These are phyloP conservation scores for Smutsia temminckii DNA, from an alignment of 2,797 vertebrate species.

Conservation along the genomic window DNA sequence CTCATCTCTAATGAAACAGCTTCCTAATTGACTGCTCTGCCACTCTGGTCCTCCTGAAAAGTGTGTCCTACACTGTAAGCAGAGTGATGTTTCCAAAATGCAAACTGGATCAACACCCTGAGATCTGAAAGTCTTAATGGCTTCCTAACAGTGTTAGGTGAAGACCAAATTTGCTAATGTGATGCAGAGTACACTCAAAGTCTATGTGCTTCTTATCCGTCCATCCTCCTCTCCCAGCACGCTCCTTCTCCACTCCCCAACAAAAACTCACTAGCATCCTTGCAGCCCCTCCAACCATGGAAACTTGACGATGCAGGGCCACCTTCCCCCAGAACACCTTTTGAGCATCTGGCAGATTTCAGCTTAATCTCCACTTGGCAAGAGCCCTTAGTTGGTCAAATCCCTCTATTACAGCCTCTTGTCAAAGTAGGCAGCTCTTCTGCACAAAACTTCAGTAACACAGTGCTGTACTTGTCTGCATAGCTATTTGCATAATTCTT, in stretches of 20 bases:
- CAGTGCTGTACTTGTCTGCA: neutral
- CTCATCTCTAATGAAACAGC: neutral
- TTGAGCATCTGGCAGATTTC: neutral
- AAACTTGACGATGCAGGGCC: neutral
- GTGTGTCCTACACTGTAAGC: neutral
- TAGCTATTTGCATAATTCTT: neutral
- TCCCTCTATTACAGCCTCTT: neutral
- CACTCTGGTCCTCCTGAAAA: neutral
- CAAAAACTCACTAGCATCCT: neutral
- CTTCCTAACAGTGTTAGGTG: neutral
- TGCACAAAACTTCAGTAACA: neutral
- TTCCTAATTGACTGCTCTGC: neutral
- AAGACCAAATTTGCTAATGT: neutral
- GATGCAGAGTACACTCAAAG: neutral
- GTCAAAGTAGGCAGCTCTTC: neutral
- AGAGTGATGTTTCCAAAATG: neutral
- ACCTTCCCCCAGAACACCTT: neutral
- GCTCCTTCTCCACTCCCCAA: neutral
- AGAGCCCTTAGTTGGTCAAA: neutral
- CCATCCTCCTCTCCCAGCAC: neutral
- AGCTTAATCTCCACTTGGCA: neutral
- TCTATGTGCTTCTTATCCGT: neutral
- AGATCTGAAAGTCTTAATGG: neutral
- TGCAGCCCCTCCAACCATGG: neutral
- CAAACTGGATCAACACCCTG: neutral